Conservation (phyloP, 2,888 invertebrate genomes). For the Polyploca ridens region DNA sequence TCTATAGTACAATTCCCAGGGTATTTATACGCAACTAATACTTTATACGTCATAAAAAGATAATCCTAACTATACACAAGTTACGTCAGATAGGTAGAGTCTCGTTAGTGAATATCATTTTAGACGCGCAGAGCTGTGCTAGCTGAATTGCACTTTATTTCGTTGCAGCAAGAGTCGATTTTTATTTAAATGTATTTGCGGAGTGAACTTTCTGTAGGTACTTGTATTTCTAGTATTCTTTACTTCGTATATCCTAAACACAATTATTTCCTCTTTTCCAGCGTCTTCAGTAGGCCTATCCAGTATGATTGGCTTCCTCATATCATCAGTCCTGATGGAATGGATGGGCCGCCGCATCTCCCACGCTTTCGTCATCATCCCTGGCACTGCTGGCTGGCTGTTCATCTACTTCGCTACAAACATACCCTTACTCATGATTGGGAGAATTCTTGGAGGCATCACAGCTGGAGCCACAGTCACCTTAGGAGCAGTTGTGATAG, state of each 20-base stretch:
- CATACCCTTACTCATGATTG: conserved; percentile 36
- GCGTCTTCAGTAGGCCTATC: conserved; percentile 40
- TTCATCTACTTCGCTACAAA: conserved; percentile 38
- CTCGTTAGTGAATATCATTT: no score
- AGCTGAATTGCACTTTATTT: no score
- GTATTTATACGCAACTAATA: no score
- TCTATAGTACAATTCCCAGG: no score
- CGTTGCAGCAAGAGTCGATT: no score
- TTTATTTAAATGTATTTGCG: no score
- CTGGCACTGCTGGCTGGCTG: conserved; percentile 34
- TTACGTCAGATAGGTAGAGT: no score
- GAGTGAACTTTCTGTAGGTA: no score
- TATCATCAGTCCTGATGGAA: conserved; percentile 45
- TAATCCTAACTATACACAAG: no score
- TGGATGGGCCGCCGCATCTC: conserved; percentile 40
- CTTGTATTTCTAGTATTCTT: background rate
- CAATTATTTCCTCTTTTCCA: conserved; percentile 25
- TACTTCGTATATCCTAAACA: background rate
- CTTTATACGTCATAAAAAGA: no score
- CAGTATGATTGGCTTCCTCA: conserved; percentile 37
- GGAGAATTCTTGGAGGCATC: conserved; percentile 37
- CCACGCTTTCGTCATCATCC: conserved; percentile 30
- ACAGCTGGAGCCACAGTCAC: conserved; percentile 31
- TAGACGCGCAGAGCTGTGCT: no score
- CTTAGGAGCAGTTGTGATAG: conserved; percentile 39